Base-by-base conservation (phyloP, 2,113 vertebrate genomes). In the Pteropus alecto region DNA sequence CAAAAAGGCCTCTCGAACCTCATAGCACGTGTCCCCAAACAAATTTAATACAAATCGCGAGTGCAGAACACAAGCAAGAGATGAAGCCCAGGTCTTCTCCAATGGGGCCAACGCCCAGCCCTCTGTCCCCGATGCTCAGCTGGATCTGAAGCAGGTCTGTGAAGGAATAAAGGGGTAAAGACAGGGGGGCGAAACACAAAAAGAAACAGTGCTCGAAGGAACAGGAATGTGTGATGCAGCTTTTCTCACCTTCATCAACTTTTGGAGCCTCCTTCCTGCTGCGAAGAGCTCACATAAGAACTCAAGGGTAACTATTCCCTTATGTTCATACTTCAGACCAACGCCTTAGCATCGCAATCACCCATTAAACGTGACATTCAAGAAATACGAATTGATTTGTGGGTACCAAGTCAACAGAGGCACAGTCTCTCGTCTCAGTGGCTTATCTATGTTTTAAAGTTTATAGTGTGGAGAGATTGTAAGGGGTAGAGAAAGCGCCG, bases 1-100 rank as follows among this genome's bases (percentile, higher is more conserved):
- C 95, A 97, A 93, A 98, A 97, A 0, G 33, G 63, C 85, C 97
- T 97, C 96, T 97, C 97, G 95, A 98, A 96, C 96, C 95, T 97
- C 97, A 94, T 88, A 97, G 87, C 83, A 87, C 90, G 51, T 95
- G 82, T 97, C 95, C 81, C 92, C 38, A 90, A 95, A 93, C 79
- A 77, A 38, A 16, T 83, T 95, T 81, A 83, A 38, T 21, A 81
- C 70, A 90, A 93, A 73, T 93, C 41, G 90, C 46, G 87, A 92
- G 90, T 30, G 91, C 67, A 89, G 67, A 97, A 97, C 78, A 84
- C 41, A 95, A 93, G 48, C 43, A 74, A 87, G 93, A 94, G 54
- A 56, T 83, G 82, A 71, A 82, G 7, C 11, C 28, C 94, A 68
- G 78, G 24, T 95, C 48, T 93, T 83, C 28, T 22, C 68, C 73